Evolutionary conservation across 1,140 invertebrate genomes (phyloP), one percentile per base, ranked within the genome.

Genomic region (Danaus plexippus): DNA sequence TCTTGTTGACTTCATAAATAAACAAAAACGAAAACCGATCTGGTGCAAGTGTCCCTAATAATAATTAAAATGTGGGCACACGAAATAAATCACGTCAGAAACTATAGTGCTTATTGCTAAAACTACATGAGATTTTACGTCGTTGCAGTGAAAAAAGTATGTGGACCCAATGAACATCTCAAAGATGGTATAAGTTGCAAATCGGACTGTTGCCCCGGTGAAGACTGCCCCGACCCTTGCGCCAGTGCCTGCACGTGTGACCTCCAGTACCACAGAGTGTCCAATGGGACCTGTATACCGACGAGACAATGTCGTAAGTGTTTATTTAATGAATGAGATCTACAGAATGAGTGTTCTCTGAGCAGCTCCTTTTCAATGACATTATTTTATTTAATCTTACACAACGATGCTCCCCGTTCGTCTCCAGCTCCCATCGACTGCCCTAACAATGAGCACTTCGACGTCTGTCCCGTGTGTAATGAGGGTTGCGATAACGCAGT

Each of bases 271-370:
- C 61, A 62, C 40, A 54, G 72, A 43, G 47, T 13, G 11, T 47
- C 50, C 0, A 73, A 75, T n/a, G 64, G 65, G 10, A 69, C 72
- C 18, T 77, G 74, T 47, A 67, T 77, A 10, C 56, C 54, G 10
- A 66, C 67, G 11, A 53, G 45, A 18, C 22, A 56, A 13, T 77
- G 74, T 53, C 71, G 71, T 77, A 52, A 69, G 74, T 69, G 15
- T 43, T 80, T 59, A 6, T 32, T 32, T 8, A 32, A 6, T 32
- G 22, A 2, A 4, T 32, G 5, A 32, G 5, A 6, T 32, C 22
- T 32, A 32, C 22, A 32, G 1, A 32, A 32, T 32, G 22, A 32
- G 7, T 4, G 5, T 32, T 2, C 22, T 32, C 22, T 32, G 0
- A 32, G 22, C 22, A 2, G 22, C 22, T 32, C 7, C 22, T 32